These are phyloP conservation scores for Eubasilissa splendida DNA, from an alignment of 2,888 invertebrate species.

Conservation along the genomic window DNA sequence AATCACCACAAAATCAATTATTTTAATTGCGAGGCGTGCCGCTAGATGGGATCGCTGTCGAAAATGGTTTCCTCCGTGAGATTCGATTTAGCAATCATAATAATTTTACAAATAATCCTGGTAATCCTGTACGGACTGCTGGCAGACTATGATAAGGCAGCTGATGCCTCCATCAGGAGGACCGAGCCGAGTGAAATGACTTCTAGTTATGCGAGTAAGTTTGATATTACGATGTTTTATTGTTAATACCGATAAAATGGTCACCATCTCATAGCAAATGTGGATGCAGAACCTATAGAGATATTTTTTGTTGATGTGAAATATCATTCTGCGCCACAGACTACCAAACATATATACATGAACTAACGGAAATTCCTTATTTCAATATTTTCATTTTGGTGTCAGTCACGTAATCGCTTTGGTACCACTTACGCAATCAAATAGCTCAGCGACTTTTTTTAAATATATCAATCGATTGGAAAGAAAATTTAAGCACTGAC, in stretches of 20 bases:
- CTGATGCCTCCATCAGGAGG: constrained; percentile 47
- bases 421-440: no score
- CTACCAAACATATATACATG: no score
- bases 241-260: background rate
- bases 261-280: no score
- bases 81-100: constrained; percentile 50
- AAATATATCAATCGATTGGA: no score
- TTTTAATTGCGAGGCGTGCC: background rate
- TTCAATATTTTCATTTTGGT: no score
- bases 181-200: constrained; percentile 49
- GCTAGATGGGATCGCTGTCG: constrained; percentile 41
- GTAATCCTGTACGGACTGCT: constrained; percentile 52
- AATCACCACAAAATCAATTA: background rate
- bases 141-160: constrained; percentile 50
- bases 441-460: no score
- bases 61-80: constrained; percentile 45
- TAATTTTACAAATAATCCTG: constrained; percentile 52
- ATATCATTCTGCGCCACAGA: no score
- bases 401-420: no score
- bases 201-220: constrained; percentile 56
- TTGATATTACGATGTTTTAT: background rate
- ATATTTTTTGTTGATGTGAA: no score
- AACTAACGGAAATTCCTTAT: no score
- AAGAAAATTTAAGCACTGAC: no score
- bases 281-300: no score